A percentile compares a stretch with the other conserved stretches of the same genome.
These are phyloP conservation scores for Phortica magna DNA, from an alignment of 2,888 invertebrate species.

Conservation along the genomic window DNA sequence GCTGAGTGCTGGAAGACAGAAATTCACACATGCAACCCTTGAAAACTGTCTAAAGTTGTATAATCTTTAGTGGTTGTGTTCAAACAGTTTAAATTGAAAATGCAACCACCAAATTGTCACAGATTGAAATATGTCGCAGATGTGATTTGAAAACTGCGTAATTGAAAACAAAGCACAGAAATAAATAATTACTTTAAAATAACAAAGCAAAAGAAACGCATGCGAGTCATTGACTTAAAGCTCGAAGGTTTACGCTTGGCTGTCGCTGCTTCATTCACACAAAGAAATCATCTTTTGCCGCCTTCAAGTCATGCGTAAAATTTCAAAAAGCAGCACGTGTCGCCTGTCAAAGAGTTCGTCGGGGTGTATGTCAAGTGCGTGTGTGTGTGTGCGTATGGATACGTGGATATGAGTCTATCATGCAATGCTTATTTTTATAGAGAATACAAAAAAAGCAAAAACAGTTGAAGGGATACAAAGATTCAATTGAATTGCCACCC, in stretches of 20 bases:
- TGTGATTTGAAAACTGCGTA: conserved; percentile 21
- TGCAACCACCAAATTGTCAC: conserved; percentile 18
- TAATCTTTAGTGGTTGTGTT: background rate
- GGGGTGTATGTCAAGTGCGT: conserved; percentile 10
- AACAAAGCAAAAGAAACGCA: conserved; percentile 6
- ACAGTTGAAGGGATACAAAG: background rate
- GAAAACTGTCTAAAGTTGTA: background rate
- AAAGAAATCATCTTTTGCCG: conserved; percentile 11
- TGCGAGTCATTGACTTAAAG: conserved; percentile 13
- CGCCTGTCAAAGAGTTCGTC: conserved; percentile 3
- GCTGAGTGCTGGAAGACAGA: background rate
- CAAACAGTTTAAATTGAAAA: background rate
- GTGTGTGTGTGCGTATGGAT: background rate
- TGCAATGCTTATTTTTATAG: background rate
- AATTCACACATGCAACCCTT: conserved; percentile 6
- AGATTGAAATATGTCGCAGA: background rate
- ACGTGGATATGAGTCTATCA: background rate
- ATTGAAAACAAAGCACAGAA: conserved; percentile 24
- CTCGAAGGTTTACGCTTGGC: conserved; percentile 1
- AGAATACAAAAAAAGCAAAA: background rate
- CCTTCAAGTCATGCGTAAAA: conserved; percentile 27
- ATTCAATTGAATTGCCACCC: background rate
- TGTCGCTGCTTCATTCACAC: background rate
- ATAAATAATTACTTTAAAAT: conserved; percentile 13
- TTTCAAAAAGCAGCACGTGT: conserved; percentile 30